These are phyloP conservation scores for Fregetta grallaria DNA, from an alignment of 2,113 vertebrate genomes.

Conservation along the genomic window DNA sequence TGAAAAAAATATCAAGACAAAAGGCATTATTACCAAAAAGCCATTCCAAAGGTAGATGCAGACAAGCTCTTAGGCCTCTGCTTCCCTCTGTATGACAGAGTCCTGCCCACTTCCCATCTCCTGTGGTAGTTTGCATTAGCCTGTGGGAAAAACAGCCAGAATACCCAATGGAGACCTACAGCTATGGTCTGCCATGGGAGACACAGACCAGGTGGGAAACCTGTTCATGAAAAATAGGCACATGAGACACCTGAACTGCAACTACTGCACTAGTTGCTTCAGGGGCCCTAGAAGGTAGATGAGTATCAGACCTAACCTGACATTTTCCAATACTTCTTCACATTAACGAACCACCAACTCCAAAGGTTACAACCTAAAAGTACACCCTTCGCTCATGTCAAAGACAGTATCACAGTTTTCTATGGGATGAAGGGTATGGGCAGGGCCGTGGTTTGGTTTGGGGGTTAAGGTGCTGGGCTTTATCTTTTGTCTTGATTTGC, in stretches of 20 bases:
- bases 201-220: conserved; percentile 38
- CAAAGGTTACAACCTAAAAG: not conserved
- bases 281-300: not conserved
- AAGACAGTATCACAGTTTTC: not conserved
- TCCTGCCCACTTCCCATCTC: conserved; percentile 27
- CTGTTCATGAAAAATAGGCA: conserved; percentile 28
- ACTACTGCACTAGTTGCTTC: not conserved
- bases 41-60: not conserved
- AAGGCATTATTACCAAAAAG: not conserved
- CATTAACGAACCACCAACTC: not conserved
- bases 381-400: not conserved
- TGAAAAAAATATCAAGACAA: not conserved
- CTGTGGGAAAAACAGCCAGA: conserved; percentile 42
- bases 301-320: not conserved
- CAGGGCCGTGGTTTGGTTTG: not conserved
- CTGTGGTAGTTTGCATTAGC: conserved; percentile 16
- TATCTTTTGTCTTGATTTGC: not conserved
- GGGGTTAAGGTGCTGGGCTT: not conserved
- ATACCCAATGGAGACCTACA: conserved; percentile 34
- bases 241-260: conserved; percentile 44
- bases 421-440: not conserved
- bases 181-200: conserved; percentile 12
- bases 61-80: not conserved
- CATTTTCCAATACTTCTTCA: not conserved
- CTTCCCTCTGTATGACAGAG: not conserved